Percentiles rank a stretch among this genome's conserved stretches.
phyloP scores from a whole-genome alignment of 2,113 vertebrate species.

The Bubo blakistoni region DNA sequence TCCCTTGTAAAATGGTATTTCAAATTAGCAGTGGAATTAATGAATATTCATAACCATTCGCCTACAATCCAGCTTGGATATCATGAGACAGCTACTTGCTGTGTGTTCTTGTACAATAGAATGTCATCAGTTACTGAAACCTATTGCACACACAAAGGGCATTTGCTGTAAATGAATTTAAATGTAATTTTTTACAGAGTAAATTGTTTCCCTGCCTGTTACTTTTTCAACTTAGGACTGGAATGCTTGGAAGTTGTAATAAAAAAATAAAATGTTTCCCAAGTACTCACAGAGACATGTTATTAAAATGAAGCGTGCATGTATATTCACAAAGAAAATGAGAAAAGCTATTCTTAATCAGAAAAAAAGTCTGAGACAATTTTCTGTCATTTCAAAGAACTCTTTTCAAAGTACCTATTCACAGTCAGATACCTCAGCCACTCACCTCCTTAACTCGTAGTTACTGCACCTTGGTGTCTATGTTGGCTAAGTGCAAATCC shows the following conservation, averaged over 20 bases:
- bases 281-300: not conserved
- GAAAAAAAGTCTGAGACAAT: not conserved
- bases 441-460: not conserved
- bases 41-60: not conserved
- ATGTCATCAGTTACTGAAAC: not conserved
- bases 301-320: not conserved
- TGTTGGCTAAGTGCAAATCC: not conserved
- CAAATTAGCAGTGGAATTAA: not conserved
- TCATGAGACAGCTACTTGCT: not conserved
- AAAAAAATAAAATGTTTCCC: not conserved
- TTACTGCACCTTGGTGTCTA: rapidly evolving
- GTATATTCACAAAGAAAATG: slow-evolving; percentile 26
- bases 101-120: not conserved
- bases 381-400: not conserved
- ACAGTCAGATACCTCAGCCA: not conserved
- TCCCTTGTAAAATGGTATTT: not conserved
- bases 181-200: slow-evolving; percentile 9
- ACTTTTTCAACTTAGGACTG: not conserved
- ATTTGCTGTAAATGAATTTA: slow-evolving; percentile 26
- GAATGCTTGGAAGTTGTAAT: not conserved
- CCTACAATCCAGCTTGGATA: not conserved
- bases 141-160: not conserved
- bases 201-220: slow-evolving; percentile 4
- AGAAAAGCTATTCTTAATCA: not conserved
- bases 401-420: not conserved